Base-by-base conservation (phyloP, 2,113 vertebrate genomes). In the Paramisgurnus dabryanus region DNA sequence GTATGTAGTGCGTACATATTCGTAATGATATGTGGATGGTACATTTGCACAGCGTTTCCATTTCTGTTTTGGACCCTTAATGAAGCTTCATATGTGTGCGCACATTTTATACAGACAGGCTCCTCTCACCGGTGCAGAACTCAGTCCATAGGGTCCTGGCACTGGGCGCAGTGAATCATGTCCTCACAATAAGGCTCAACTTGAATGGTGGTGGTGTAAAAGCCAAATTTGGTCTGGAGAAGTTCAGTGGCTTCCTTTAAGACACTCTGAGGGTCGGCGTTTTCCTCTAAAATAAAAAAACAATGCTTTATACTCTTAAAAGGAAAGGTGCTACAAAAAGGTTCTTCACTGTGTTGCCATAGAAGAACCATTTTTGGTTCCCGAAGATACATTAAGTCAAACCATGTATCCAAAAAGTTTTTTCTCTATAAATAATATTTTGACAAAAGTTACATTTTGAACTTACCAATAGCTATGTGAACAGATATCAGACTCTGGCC, bases 181-280 rank as follows among this genome's bases (percentile, higher is more conserved):
- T 95, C 96, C 0, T 96, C 94, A 45, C 40, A 89, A 89, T 96
- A 95, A 47, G 55, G 88, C 84, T 99, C 98, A 7, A 98, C 95
- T 90, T 99, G 98, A 83, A 99, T 94, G 8, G 98, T 97, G 87
- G 94, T 93, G 57, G 85, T 93, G 87, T 91, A 81, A 82, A 99
- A 96, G 77, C 95, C 95, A 10, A 98, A 99, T 85, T 92, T 95
- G 87, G 89, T 92, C 88, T 90, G 91, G 22, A 99, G 95, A 78
- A 88, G 90, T 0, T 93, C 88, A 0, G 94, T 95, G 78, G 95
- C 94, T 70, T 99, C 97, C 40, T 87, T 90, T 83, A 98, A 92
- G 85, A 98, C 95, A 0, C 47, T 82, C 86, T 98, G 94, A 0
- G 92, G 70, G 17, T 98, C 95, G 0, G 92, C 89, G 0, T 90